Evolutionary conservation across 2,888 invertebrate species (phyloP).

Genomic region (Sycophila texana): DNA sequence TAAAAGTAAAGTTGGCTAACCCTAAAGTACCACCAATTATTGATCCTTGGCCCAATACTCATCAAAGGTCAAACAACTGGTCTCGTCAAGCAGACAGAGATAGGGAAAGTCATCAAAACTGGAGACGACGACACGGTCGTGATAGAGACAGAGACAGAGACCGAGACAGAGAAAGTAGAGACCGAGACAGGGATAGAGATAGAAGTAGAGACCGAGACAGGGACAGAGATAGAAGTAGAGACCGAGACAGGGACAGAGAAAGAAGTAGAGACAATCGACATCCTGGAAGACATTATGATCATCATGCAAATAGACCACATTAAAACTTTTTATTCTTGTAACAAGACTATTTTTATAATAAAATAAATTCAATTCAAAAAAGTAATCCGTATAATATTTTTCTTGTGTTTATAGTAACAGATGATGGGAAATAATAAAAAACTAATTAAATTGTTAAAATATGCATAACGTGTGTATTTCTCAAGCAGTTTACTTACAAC

Average conservation of each 20-base stretch:
- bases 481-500: slow-evolving; percentile 51
- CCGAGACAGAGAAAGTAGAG: slow-evolving; percentile 25
- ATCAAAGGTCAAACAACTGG: slow-evolving; percentile 63
- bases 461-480: slow-evolving; percentile 53
- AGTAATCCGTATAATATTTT: slow-evolving; percentile 19
- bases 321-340: slow-evolving; percentile 1
- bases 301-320: slow-evolving; percentile 53
- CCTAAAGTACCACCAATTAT: slow-evolving; percentile 79
- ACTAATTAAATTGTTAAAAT: slow-evolving; percentile 50
- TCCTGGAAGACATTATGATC: slow-evolving; percentile 55
- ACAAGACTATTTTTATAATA: slow-evolving; percentile 33
- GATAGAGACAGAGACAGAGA: slow-evolving; percentile 31
- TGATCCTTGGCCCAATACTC: slow-evolving; percentile 77
- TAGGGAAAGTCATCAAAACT: slow-evolving; percentile 31
- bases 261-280: slow-evolving; percentile 51
- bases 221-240: slow-evolving; percentile 54
- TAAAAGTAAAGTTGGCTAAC: slow-evolving; percentile 75
- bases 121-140: slow-evolving; percentile 38
- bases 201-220: slow-evolving; percentile 5
- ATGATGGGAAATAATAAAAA: slow-evolving; percentile 30
- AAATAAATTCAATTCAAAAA: slow-evolving; percentile 24
- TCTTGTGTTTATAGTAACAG: slow-evolving; percentile 8
- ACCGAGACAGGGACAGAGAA: slow-evolving; percentile 54
- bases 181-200: slow-evolving; percentile 48
- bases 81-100: slow-evolving; percentile 61